Evolutionary conservation across 2,888 invertebrate genomes (phyloP).

Genomic region (Euclidia mi): DNA sequence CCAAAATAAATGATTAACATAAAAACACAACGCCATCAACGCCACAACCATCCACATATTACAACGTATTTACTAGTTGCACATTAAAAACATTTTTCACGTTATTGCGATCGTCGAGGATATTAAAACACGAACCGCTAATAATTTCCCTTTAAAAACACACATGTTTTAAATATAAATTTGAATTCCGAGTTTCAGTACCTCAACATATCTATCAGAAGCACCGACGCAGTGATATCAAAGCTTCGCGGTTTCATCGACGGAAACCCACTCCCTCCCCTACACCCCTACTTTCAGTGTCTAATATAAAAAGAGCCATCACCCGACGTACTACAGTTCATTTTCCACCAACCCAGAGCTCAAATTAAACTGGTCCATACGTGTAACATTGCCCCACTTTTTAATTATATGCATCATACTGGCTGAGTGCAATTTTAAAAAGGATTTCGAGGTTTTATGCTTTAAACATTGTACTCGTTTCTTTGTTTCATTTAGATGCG

Average conservation of each 20-base stretch:
- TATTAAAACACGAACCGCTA: conserved; percentile 22
- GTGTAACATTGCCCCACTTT: conserved; percentile 78
- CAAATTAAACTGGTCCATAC: conserved; percentile 51
- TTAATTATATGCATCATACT: conserved; percentile 86
- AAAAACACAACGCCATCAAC: too few relatives aligned
- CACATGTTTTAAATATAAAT: conserved; percentile 45
- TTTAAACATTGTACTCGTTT: conserved; percentile 50
- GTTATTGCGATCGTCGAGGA: conserved; percentile 29
- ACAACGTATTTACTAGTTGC: too few relatives aligned
- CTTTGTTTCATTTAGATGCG: conserved; percentile 26
- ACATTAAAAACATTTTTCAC: conserved; percentile 11
- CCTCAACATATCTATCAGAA: conserved; percentile 71
- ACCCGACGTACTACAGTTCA: neutral
- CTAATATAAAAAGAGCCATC: conserved; percentile 38
- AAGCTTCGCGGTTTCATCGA: conserved; percentile 75
- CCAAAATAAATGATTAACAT: too few relatives aligned
- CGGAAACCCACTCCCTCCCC: conserved; percentile 51
- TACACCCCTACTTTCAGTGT: conserved; percentile 37
- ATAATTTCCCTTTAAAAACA: conserved; percentile 35
- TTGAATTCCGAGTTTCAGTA: conserved; percentile 55
- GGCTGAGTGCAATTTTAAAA: conserved; percentile 77
- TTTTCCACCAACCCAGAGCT: conserved; percentile 31
- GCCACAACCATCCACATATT: too few relatives aligned
- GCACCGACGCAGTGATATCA: conserved; percentile 68
- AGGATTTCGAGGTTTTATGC: conserved; percentile 74